Evolutionary conservation across 2,888 invertebrate species (phyloP).

Genomic region (Cylindroiulus punctatus): DNA sequence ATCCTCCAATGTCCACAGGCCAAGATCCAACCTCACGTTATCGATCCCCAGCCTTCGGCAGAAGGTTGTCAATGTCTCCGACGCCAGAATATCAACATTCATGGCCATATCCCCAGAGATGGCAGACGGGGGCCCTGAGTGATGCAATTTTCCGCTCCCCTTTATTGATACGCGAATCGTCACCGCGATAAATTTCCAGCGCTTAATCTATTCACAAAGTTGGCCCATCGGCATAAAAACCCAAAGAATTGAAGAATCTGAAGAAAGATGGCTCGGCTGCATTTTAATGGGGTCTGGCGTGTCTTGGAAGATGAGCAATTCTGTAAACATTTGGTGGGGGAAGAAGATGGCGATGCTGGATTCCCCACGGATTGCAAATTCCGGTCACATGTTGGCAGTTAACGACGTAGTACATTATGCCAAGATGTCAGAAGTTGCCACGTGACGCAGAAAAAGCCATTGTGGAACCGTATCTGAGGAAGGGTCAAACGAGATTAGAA

Average conservation of each 20-base stretch:
- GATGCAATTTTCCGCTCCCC: conserved; percentile 23
- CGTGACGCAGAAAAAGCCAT: background rate
- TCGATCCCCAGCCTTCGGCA: conserved; percentile 8
- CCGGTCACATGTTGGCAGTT: conserved; percentile 26
- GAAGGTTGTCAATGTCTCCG: conserved; percentile 25
- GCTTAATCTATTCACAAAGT: conserved; percentile 25
- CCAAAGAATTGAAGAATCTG: background rate
- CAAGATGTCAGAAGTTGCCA: background rate
- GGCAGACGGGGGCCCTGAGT: conserved; percentile 4
- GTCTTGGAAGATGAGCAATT: conserved; percentile 26
- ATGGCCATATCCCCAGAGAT: conserved; percentile 21
- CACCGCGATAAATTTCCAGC: conserved; percentile 6
- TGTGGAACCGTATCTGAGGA: background rate
- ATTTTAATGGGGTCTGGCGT: conserved; percentile 4
- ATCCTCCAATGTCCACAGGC: background rate
- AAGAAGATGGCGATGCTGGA: background rate
- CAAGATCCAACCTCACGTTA: background rate
- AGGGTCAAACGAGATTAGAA: background rate
- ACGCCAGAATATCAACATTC: conserved; percentile 18
- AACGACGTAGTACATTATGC: background rate
- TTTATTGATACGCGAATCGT: conserved; percentile 24
- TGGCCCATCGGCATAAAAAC: background rate
- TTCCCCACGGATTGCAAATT: conserved; percentile 4
- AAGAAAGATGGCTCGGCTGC: background rate
- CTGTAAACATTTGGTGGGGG: background rate